Base-by-base conservation (phyloP, 2,113 vertebrate species). In the Saguinus imperator region DNA sequence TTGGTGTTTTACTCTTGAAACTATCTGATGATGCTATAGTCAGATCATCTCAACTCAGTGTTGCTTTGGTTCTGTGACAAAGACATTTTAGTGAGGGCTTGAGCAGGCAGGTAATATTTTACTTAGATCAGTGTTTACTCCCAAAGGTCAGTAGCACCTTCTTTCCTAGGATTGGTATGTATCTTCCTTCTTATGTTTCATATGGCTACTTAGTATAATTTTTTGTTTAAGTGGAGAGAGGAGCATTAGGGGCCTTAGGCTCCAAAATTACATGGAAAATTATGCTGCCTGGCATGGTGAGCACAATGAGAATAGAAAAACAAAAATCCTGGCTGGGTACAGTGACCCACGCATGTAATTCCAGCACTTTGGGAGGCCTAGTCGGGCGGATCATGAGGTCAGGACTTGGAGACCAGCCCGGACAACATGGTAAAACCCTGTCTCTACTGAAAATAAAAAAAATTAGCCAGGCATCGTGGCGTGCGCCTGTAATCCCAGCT, bases 141-240 rank as follows among this genome's bases (percentile, higher is more conserved):
- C 52, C 45, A 48, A 90, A 55, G 77, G 66, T 58, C 48, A 72
- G 13, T 6, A 27, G 79, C 91, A 80, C 13, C 11, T 57, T 92
- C 61, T 93, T 91, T 85, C 91, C 81, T 58, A n/a, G 52, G 70
- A 61, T n/a, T 85, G 57, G 16, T 64, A 12, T 93, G 32, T 92
- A 25, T 79, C 58, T 57, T 29, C 27, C 20, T 72, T 83, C 8
- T 72, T 93, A 61, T 88, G 43, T 91, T 96, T 87, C 73, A 18
- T 76, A 64, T 83, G 89, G 48, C 20, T 58, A 1, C 72, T 84
- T 64, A 58, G 16, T 72, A 70, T 94, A 52, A 10, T 17, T 25
- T 83, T 97, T 64, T 96, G 95, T 89, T 97, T 97, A 89, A 86
- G 48, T 96, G 70, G 27, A 93, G 11, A 94, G 35, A 64, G 86